Evolutionary conservation across 1,140 invertebrate species (phyloP).

Genomic region (Lanistes nyassanus): DNA sequence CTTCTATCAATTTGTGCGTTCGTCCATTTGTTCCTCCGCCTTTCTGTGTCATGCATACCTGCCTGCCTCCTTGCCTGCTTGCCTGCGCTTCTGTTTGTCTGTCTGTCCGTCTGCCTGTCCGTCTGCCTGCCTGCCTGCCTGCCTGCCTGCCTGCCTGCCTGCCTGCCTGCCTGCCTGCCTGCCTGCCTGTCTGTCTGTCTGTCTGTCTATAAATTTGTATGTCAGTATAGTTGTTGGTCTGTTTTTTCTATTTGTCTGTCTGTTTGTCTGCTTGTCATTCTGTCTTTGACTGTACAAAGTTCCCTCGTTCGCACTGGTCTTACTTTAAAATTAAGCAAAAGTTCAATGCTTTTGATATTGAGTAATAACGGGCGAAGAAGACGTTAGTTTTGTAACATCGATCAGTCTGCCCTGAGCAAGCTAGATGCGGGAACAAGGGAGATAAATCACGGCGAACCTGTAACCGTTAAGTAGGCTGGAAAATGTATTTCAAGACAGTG

Average conservation of each 20-base stretch:
- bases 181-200: too few species aligned
- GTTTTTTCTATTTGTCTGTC: not conserved
- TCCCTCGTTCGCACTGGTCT: not conserved
- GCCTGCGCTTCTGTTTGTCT: not conserved
- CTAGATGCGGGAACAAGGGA: too few species aligned
- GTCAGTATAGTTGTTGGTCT: not conserved
- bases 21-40: slow-evolving; percentile 2
- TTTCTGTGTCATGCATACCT: slow-evolving; percentile 2
- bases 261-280: too few species aligned
- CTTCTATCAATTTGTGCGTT: not conserved
- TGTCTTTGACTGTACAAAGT: not conserved
- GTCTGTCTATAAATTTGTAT: not conserved
- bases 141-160: not conserved
- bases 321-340: too few species aligned
- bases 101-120: not conserved
- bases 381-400: too few species aligned
- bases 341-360: too few species aligned
- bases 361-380: too few species aligned
- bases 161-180: not conserved
- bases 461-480: too few species aligned
- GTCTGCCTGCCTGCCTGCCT: not conserved
- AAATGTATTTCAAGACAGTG: not conserved
- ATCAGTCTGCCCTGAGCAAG: too few species aligned
- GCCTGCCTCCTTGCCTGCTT: not conserved
- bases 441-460: too few species aligned